These are phyloP conservation scores for Macrosteles quadrilineatus DNA, from an alignment of 1,140 invertebrate species.

Conservation along the genomic window DNA sequence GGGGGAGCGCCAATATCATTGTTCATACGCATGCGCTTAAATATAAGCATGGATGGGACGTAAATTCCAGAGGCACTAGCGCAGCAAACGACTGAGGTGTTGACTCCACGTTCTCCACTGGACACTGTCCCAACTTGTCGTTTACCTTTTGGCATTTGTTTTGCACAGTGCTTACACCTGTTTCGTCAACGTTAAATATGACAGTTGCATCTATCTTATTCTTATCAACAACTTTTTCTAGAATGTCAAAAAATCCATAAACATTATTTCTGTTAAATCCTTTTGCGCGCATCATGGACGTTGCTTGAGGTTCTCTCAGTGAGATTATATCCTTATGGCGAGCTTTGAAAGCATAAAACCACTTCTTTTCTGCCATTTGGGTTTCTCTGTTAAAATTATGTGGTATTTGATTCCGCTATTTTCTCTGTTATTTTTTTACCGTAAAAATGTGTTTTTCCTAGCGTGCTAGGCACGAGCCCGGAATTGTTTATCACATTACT, in stretches of 20 bases:
- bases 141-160: conserved; percentile 44
- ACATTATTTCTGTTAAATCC: conserved; percentile 48
- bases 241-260: conserved; percentile 43
- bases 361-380: conserved; percentile 49
- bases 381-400: conserved; percentile 45
- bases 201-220: background rate
- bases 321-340: conserved; percentile 39
- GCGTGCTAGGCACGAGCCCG: too few species aligned
- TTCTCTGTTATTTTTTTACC: too few species aligned
- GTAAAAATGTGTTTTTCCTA: too few species aligned
- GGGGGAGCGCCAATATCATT: too few species aligned
- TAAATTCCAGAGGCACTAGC: conserved; percentile 19
- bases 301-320: conserved; percentile 32
- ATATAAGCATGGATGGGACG: background rate
- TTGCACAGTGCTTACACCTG: conserved; percentile 45
- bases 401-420: conserved; percentile 24
- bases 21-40: background rate
- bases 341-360: conserved; percentile 50
- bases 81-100: background rate
- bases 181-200: conserved; percentile 43
- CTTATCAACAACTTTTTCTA: conserved; percentile 42
- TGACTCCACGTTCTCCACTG: conserved; percentile 46
- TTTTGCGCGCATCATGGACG: conserved; percentile 46
- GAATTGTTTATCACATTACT: too few species aligned
- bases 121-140: conserved; percentile 50